Base-by-base conservation (phyloP, 2,888 invertebrate genomes). In the Oxycera nigricornis region DNA sequence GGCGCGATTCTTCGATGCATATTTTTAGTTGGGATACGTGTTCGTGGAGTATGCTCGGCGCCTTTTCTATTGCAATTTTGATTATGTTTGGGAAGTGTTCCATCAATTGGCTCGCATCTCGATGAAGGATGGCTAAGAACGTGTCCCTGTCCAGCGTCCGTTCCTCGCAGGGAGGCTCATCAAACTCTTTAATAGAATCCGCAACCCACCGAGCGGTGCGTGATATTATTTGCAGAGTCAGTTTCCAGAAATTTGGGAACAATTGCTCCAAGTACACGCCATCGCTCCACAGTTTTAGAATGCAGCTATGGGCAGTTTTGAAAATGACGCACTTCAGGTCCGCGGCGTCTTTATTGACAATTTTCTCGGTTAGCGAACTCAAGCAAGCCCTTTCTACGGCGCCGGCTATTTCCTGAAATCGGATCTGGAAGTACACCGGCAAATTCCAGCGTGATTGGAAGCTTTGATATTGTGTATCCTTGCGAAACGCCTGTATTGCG, bases 381-480 rank as follows among this genome's bases (percentile, higher is more conserved):
- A 82, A 82, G 59, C 85, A 74, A 4, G 78, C 74, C 0, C 79
- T 79, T 74, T 85, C 85, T 22, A 83, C 81, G 9, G 79, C 86
- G 78, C 93, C 92, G 72, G 94, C 95, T 82, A 97, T 94, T 86
- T 96, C 95, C 87, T 97, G 97, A 86, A 96, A 97, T 78, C 96
- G 89, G 57, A 85, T 85, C 87, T 97, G 97, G 84, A 95, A 97
- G 85, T 98, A 98, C n/a, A 98, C 96, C 11, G 96, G 94, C 68
- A 97, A 87, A 86, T 97, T 97, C 94, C 97, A 98, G 79, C 94
- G 91, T 78, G 91, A 90, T 79, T 94, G 89, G 82, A 96, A 95
- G 77, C 89, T 91, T 80, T 90, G 90, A 81, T 93, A 95, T 77
- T 92, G 91, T 1, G 88, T 84, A 81, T 94, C 91, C 72, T 88